phyloP scores from a whole-genome alignment of 2,888 invertebrate species.

The Apodemia hepburni region DNA sequence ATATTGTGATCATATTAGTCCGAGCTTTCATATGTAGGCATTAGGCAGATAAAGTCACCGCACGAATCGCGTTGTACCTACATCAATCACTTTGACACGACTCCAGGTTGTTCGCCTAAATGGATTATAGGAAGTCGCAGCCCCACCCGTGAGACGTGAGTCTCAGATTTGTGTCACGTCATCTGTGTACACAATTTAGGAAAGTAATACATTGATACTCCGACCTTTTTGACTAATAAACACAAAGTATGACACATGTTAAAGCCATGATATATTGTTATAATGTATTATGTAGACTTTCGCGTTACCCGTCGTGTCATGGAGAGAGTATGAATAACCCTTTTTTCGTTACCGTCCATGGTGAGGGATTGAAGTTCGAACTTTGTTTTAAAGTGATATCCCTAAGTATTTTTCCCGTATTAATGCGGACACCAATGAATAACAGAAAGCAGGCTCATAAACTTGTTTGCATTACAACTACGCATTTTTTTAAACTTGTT shows the following conservation, averaged over 20 bases:
- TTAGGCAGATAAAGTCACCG: slow-evolving; percentile 66
- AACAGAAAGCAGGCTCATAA: no score
- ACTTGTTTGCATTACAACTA: no score
- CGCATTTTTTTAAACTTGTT: no score
- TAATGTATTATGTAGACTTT: no score
- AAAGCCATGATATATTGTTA: background rate
- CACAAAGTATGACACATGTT: background rate
- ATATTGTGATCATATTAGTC: slow-evolving; percentile 49
- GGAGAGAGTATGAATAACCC: no score
- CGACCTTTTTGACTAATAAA: slow-evolving; percentile 10
- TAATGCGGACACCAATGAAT: no score
- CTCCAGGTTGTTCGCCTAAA: slow-evolving; percentile 75
- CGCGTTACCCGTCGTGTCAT: no score
- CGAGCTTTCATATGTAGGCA: slow-evolving; percentile 44
- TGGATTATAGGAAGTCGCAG: slow-evolving; percentile 73
- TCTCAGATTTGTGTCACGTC: slow-evolving; percentile 61
- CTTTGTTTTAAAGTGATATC: no score
- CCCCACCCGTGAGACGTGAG: slow-evolving; percentile 51
- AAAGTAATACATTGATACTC: slow-evolving; percentile 62
- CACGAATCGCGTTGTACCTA: slow-evolving; percentile 50
- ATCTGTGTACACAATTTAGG: slow-evolving; percentile 66
- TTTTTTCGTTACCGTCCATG: no score
- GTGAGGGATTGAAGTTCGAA: no score
- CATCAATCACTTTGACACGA: slow-evolving; percentile 77
- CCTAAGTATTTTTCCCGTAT: no score